These are phyloP conservation scores for Cydia splendana DNA, from an alignment of 1,140 invertebrate genomes.

Conservation along the genomic window DNA sequence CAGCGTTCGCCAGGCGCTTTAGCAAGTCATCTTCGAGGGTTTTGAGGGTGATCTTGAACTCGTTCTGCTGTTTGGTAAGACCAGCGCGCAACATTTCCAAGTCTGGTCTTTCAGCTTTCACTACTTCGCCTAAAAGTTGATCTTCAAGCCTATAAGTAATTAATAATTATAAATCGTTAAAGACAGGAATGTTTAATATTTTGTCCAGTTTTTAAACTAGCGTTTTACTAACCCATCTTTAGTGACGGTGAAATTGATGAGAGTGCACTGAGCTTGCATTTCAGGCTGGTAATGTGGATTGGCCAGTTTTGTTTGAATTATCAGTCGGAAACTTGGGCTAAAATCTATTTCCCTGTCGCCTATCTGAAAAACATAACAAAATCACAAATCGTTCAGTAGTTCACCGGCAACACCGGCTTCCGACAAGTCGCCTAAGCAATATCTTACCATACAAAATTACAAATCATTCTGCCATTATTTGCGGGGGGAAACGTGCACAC, in stretches of 20 bases:
- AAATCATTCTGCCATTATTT: too few relatives aligned
- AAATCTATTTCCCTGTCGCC: conserved; percentile 96
- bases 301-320: conserved; percentile 95
- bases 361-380: conserved; percentile 79
- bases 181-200: not conserved
- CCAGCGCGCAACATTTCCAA: conserved; percentile 87
- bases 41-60: conserved; percentile 96
- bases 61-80: conserved; percentile 95
- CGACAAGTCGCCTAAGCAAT: too few relatives aligned
- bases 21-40: conserved; percentile 94
- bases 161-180: not conserved
- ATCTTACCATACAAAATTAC: too few relatives aligned
- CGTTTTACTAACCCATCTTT: conserved; percentile 83
- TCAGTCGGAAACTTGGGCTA: conserved; percentile 90
- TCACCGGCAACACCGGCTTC: too few relatives aligned
- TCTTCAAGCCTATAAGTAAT: conserved; percentile 86
- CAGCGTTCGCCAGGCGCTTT: conserved; percentile 91
- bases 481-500: too few relatives aligned
- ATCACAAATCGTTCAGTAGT: too few relatives aligned
- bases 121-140: conserved; percentile 95
- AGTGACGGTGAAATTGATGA: conserved; percentile 98
- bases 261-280: conserved; percentile 96
- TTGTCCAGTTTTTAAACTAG: not conserved
- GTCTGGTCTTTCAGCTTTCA: conserved; percentile 95
- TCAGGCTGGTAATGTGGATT: conserved; percentile 98